Evolutionary conservation across 2,888 invertebrate genomes (phyloP), one percentile per base, ranked within the genome.

Genomic region (Salticus scenicus): DNA sequence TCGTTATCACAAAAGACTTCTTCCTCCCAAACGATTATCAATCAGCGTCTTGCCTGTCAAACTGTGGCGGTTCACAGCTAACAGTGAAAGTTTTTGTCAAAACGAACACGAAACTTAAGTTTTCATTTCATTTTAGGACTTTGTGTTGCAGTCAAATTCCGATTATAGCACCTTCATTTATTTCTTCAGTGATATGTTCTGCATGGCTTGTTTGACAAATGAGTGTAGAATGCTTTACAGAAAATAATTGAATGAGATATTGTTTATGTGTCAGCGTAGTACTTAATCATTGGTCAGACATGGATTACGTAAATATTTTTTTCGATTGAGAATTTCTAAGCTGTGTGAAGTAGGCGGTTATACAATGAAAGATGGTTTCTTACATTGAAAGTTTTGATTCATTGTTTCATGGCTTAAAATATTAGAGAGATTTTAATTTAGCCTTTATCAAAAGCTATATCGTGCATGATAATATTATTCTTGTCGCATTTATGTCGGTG

Each of bases 141-240:
- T n/a, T 7, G 37, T 37, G 37, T n/a, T n/a, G n/a, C n/a, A n/a
- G n/a, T n/a, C 37, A 37, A n/a, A 17, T 17, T 7, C 17, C 2
- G 47, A 47, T 47, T 47, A 17, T 47, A 10, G 37, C 37, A 37
- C 37, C 37, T 37, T 37, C 37, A 37, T 37, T 37, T 37, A 37
- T 37, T 37, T 37, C 37, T 37, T 10, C 37, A 4, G 37, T 37
- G 37, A 37, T 37, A 10, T 37, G 37, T 57, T 57, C 57, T 57
- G 57, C 57, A 57, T 57, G 57, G 57, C 20, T 57, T 57, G 57
- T 12, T 57, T 57, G 57, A 57, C 57, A 57, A 57, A 57, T 57
- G 57, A 24, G 57, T 57, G 24, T 57, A 57, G 57, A 57, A 57
- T 57, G 20, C 5, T 24, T 47, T 5, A 5, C 12, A 7, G 24